Conservation (phyloP, 1,140 invertebrate species). For the Mylabris phalerata region DNA sequence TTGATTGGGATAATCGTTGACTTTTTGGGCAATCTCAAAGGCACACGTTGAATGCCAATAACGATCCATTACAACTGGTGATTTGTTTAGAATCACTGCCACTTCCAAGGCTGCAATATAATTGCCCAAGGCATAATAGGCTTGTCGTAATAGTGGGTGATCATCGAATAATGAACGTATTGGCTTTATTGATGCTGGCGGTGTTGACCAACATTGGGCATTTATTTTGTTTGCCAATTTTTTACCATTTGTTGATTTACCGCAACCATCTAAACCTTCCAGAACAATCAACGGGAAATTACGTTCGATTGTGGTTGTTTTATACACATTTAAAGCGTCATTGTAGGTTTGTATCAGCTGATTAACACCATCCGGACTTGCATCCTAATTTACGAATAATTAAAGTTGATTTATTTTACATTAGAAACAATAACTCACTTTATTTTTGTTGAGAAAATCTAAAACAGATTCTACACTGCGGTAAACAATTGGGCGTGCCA, state of each 20-base stretch:
- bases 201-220: conserved; percentile 27
- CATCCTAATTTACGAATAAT: conserved; percentile 10
- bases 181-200: conserved; percentile 26
- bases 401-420: neutral
- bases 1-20: conserved; percentile 13
- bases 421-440: neutral
- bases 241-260: conserved; percentile 31
- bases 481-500: conserved; percentile 3
- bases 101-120: conserved; percentile 37
- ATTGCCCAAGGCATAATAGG: conserved; percentile 39
- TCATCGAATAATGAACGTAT: conserved; percentile 31
- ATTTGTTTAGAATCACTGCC: conserved; percentile 18
- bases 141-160: conserved; percentile 22
- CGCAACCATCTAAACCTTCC: conserved; percentile 38
- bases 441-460: conserved; percentile 9
- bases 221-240: conserved; percentile 26
- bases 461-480: conserved; percentile 7
- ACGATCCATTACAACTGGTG: conserved; percentile 38
- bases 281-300: conserved; percentile 30
- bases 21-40: conserved; percentile 38
- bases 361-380: conserved; percentile 13
- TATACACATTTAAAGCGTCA: conserved; percentile 11
- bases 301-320: conserved; percentile 6
- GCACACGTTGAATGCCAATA: conserved; percentile 43
- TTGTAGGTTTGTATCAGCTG: conserved; percentile 21